Percentiles rank a stretch among this genome's conserved stretches.
These are phyloP conservation scores for Tortrix viridana DNA, from an alignment of 2,888 invertebrate species.

Conservation along the genomic window DNA sequence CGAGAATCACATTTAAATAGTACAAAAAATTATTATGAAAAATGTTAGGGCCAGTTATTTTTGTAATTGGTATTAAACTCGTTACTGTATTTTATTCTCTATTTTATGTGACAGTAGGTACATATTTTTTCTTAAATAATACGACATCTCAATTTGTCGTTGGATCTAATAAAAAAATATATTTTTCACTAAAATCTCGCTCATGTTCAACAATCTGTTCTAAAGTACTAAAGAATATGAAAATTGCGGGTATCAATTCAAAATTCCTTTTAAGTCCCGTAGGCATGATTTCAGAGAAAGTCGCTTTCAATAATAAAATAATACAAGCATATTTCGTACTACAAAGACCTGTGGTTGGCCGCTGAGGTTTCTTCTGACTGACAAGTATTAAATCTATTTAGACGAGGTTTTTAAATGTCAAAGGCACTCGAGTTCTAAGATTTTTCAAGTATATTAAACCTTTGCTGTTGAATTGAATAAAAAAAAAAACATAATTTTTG, in stretches of 20 bases:
- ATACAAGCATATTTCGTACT: constrained; percentile 21
- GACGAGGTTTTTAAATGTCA: constrained; percentile 17
- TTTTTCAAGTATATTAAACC: constrained; percentile 1
- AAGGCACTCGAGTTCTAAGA: neutral
- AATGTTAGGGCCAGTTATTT: no score
- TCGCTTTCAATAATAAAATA: constrained; percentile 30
- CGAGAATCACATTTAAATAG: no score
- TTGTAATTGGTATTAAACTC: no score
- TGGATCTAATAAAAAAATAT: neutral
- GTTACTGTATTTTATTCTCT: no score
- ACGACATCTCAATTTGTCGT: no score
- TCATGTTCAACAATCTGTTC: constrained; percentile 11
- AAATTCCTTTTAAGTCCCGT: constrained; percentile 29
- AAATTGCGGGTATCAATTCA: constrained; percentile 25
- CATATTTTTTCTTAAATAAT: no score
- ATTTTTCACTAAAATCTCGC: constrained; percentile 6
- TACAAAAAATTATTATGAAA: no score
- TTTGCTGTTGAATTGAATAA: neutral
- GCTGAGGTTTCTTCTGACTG: constrained; percentile 30
- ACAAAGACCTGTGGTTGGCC: constrained; percentile 32
- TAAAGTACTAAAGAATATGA: constrained; percentile 20
- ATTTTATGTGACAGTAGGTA: no score
- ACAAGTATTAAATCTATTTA: constrained; percentile 27
- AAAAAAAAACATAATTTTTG: no score
- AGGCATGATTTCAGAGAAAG: constrained; percentile 23